phyloP scores from a whole-genome alignment of 1,140 invertebrate genomes.

The Andricus grossulariae region DNA sequence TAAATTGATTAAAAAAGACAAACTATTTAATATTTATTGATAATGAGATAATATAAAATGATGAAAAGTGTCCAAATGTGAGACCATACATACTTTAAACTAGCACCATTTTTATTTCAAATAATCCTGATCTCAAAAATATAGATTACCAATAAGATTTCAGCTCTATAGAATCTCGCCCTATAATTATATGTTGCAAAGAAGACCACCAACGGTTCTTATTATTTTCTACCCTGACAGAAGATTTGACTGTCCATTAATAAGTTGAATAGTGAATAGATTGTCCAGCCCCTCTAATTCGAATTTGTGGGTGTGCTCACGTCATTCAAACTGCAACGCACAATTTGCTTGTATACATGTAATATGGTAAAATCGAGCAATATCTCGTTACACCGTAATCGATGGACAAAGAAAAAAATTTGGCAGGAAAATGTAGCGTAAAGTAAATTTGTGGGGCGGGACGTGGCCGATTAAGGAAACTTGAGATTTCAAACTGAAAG shows the following conservation, averaged over 20 bases:
- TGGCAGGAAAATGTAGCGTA: slow-evolving; percentile 26
- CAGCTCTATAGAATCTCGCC: too few relatives aligned
- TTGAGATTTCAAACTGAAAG: slow-evolving; percentile 24
- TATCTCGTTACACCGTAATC: slow-evolving; percentile 22
- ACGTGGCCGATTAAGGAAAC: neutral
- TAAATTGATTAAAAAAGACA: too few relatives aligned
- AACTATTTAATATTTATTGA: too few relatives aligned
- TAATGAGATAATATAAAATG: too few relatives aligned
- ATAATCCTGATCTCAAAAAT: too few relatives aligned
- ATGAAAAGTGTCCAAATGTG: too few relatives aligned
- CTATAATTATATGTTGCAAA: neutral
- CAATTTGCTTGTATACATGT: slow-evolving; percentile 1
- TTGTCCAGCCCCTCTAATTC: neutral
- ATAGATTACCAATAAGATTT: too few relatives aligned
- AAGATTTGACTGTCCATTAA: slow-evolving; percentile 24
- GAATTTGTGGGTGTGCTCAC: slow-evolving; percentile 25
- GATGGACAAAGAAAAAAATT: slow-evolving; percentile 27
- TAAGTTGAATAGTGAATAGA: slow-evolving; percentile 28
- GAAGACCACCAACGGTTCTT: neutral
- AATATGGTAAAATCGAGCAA: slow-evolving; percentile 16
- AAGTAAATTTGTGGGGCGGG: slow-evolving; percentile 23
- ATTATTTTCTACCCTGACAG: neutral
- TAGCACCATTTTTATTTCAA: too few relatives aligned
- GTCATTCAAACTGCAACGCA: slow-evolving; percentile 8
- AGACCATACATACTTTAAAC: too few relatives aligned